Evolutionary conservation across 1,140 invertebrate genomes (phyloP).

Genomic region (Cydia strobilella): DNA sequence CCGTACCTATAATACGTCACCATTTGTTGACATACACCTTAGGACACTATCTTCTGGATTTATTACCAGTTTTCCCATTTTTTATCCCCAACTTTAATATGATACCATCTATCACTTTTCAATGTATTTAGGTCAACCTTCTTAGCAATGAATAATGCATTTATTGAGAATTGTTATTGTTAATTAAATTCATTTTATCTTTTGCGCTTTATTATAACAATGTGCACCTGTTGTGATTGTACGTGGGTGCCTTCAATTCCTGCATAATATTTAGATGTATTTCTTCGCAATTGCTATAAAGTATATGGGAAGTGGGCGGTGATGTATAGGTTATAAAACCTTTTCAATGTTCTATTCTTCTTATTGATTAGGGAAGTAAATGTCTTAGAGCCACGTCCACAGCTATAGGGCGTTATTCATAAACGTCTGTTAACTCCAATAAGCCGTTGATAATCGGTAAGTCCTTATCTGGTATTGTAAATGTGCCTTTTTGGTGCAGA

Average conservation of each 20-base stretch:
- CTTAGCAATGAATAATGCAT: background rate
- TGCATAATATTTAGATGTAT: conserved; percentile 33
- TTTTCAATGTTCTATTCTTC: background rate
- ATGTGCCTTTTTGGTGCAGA: too few species aligned
- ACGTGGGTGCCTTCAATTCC: conserved; percentile 6
- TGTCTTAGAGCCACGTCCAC: too few species aligned
- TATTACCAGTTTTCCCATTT: too few species aligned
- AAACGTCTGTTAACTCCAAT: too few species aligned
- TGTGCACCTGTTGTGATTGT: conserved; percentile 5
- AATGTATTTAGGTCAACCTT: conserved; percentile 8
- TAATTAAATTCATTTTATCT: conserved; percentile 14
- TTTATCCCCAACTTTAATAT: background rate
- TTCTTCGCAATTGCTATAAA: conserved; percentile 40
- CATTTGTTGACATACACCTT: too few species aligned
- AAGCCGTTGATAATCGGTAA: too few species aligned
- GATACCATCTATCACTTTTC: background rate
- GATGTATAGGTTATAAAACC: conserved; percentile 50
- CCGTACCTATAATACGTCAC: too few species aligned
- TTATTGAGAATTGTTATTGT: conserved; percentile 7
- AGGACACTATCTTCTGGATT: too few species aligned
- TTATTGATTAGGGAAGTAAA: background rate
- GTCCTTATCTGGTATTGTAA: too few species aligned
- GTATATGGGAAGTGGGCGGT: conserved; percentile 47
- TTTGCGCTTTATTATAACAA: conserved; percentile 12
- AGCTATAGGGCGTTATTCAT: too few species aligned